These are phyloP conservation scores for Mystacornis crossleyi DNA, from an alignment of 2,113 vertebrate species.

Conservation along the genomic window DNA sequence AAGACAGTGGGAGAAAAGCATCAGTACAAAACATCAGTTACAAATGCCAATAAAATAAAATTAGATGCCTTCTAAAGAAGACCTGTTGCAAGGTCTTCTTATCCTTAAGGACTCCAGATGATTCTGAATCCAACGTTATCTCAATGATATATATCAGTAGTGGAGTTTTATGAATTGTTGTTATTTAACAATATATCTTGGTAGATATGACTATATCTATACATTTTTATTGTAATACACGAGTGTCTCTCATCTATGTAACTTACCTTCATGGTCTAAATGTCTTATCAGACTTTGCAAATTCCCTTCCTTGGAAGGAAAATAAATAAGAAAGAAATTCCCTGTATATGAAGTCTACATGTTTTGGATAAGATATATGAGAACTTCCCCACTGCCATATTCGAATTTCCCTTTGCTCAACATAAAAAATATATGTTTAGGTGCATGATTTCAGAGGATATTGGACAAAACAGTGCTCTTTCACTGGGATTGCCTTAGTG, in stretches of 20 bases:
- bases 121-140: neutral
- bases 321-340: neutral
- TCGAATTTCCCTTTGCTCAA: neutral
- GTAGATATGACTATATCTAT: neutral
- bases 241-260: neutral
- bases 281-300: neutral
- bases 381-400: neutral
- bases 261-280: neutral
- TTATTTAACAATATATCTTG: neutral
- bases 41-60: too few species aligned
- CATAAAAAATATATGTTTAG: neutral
- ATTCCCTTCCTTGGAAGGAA: neutral
- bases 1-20: too few species aligned
- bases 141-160: neutral
- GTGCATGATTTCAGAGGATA: neutral
- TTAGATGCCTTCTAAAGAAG: neutral
- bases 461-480: neutral
- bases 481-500: neutral
- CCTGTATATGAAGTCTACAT: neutral
- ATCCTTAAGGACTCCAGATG: neutral
- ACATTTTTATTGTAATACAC: neutral
- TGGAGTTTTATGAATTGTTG: neutral
- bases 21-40: too few species aligned
- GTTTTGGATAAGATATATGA: neutral
- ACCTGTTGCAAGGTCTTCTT: neutral